Evolutionary conservation across 1,140 invertebrate genomes (phyloP).

Genomic region (Cepaea nemoralis): DNA sequence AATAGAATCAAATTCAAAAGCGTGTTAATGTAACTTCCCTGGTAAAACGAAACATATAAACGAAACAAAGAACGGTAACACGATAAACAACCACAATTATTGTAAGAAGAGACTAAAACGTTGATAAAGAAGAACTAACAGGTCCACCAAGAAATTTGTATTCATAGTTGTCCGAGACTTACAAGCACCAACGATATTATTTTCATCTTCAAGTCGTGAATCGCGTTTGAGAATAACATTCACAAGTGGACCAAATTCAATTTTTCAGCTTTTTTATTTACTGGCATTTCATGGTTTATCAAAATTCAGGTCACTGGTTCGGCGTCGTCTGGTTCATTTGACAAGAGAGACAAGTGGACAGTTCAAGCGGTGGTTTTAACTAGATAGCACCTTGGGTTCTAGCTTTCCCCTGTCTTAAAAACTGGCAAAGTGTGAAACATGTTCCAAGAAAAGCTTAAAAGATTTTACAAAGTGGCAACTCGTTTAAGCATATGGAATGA

Average conservation of each 20-base stretch:
- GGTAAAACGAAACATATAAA: too few species aligned
- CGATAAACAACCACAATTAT: too few species aligned
- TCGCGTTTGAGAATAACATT: too few species aligned
- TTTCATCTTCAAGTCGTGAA: too few species aligned
- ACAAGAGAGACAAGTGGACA: background rate
- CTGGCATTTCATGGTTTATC: constrained; percentile 5
- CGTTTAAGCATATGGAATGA: constrained; percentile 10
- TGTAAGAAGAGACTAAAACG: too few species aligned
- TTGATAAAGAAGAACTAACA: too few species aligned
- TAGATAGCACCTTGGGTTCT: constrained; percentile 8
- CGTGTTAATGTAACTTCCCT: too few species aligned
- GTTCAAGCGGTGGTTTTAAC: constrained; percentile 1
- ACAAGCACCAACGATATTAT: too few species aligned
- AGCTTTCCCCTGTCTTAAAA: background rate
- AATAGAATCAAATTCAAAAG: too few species aligned
- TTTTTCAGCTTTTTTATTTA: background rate
- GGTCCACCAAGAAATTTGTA: too few species aligned
- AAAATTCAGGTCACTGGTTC: constrained; percentile 6
- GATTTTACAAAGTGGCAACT: background rate
- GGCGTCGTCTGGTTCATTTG: background rate
- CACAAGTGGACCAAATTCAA: background rate
- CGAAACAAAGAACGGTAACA: too few species aligned
- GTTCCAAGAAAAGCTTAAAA: background rate
- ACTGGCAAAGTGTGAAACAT: background rate
- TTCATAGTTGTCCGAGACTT: too few species aligned